phyloP scores from a whole-genome alignment of 2,888 invertebrate species.

The Eulithis testata region DNA sequence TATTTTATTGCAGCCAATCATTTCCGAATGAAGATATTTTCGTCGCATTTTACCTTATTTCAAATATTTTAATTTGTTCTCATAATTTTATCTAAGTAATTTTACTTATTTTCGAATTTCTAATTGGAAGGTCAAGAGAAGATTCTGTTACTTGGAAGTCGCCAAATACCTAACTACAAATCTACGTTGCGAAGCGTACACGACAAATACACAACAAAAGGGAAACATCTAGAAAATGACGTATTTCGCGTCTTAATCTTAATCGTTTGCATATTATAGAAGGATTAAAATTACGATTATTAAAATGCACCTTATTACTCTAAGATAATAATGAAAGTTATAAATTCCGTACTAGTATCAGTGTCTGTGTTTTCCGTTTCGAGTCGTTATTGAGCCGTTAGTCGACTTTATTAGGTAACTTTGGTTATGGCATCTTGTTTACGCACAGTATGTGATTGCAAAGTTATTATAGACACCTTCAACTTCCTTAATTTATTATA shows the following conservation, averaged over 20 bases:
- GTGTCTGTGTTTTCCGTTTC: slow-evolving; percentile 35
- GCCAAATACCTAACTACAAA: slow-evolving; percentile 79
- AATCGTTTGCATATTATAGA: slow-evolving; percentile 74
- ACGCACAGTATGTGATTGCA: slow-evolving; percentile 45
- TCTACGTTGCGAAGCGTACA: slow-evolving; percentile 78
- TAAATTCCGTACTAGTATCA: slow-evolving; percentile 57
- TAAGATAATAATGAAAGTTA: slow-evolving; percentile 70
- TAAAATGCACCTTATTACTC: slow-evolving; percentile 79
- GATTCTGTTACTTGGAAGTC: slow-evolving; percentile 81
- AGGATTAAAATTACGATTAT: slow-evolving; percentile 75
- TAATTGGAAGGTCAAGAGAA: slow-evolving; percentile 80
- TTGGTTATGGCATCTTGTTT: slow-evolving; percentile 50
- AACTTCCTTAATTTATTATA: slow-evolving; percentile 53
- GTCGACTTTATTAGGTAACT: slow-evolving; percentile 56
- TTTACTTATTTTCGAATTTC: slow-evolving; percentile 66
- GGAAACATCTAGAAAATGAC: slow-evolving; percentile 78
- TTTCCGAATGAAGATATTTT: slow-evolving; percentile 50
- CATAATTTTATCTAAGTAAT: slow-evolving; percentile 65
- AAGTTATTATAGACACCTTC: slow-evolving; percentile 56
- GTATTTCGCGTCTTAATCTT: slow-evolving; percentile 71
- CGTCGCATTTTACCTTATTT: slow-evolving; percentile 54
- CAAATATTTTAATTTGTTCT: slow-evolving; percentile 61
- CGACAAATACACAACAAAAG: slow-evolving; percentile 76
- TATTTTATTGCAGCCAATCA: slow-evolving; percentile 44
- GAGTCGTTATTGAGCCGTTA: slow-evolving; percentile 22